These are phyloP conservation scores for Calephelis perditalis DNA, from an alignment of 2,888 invertebrate species.

Conservation along the genomic window DNA sequence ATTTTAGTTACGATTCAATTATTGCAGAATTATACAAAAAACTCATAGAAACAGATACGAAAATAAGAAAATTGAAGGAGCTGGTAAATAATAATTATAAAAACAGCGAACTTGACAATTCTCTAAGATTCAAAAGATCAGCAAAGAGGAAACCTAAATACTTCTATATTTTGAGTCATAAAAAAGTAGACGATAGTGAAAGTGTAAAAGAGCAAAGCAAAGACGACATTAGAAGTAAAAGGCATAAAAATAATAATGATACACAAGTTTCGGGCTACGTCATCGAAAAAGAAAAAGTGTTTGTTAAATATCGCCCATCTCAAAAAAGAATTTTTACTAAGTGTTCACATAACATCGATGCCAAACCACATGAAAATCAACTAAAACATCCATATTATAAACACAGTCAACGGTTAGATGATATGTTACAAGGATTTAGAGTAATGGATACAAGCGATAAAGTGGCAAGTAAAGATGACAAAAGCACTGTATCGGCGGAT, in stretches of 20 bases:
- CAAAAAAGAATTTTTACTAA: constrained; percentile 41
- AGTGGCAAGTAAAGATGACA: not conserved
- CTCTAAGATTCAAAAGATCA: constrained; percentile 44
- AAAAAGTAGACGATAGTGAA: not conserved
- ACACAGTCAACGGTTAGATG: constrained; percentile 49
- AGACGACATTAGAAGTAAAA: constrained; percentile 15
- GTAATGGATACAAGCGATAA: not conserved
- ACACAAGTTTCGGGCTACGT: constrained; percentile 38
- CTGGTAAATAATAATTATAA: constrained; percentile 21
- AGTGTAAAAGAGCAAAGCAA: constrained; percentile 16
- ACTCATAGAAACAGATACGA: constrained; percentile 52
- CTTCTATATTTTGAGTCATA: not conserved
- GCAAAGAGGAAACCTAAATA: constrained; percentile 10
- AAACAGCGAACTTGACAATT: constrained; percentile 21
- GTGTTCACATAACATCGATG: constrained; percentile 47
- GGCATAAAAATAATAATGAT: constrained; percentile 17
- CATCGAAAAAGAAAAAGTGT: constrained; percentile 46
- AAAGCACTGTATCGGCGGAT: not conserved
- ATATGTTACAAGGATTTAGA: constrained; percentile 29
- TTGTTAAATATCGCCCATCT: constrained; percentile 42
- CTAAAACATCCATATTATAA: constrained; percentile 55
- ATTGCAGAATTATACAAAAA: constrained; percentile 58
- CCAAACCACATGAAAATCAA: constrained; percentile 45
- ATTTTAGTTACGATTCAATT: not conserved
- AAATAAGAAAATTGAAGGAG: constrained; percentile 51